Evolutionary conservation across 2,797 vertebrate genomes (phyloP).

Genomic region (Carcharodon carcharias): DNA sequence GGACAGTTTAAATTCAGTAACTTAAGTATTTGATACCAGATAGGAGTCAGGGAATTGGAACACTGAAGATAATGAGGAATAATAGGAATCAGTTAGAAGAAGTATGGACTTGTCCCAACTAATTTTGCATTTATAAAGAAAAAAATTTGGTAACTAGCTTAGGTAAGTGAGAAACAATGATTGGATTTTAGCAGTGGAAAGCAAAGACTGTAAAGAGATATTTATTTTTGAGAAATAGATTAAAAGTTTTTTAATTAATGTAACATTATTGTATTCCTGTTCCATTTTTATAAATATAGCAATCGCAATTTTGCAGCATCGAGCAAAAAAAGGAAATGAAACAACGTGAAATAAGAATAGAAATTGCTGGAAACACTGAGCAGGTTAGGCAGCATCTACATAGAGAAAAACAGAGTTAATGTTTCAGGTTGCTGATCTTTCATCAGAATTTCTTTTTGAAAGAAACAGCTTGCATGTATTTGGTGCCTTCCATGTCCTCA

Average conservation of each 20-base stretch:
- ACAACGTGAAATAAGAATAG: background rate
- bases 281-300: background rate
- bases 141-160: conserved; percentile 37
- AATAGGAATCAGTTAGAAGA: conserved; percentile 54
- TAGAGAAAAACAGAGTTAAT: background rate
- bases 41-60: conserved; percentile 47
- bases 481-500: background rate
- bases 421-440: background rate
- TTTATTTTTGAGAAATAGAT: background rate
- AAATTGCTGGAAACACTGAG: background rate
- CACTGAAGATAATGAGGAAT: conserved; percentile 52
- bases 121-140: conserved; percentile 49
- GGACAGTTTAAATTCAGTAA: conserved; percentile 54
- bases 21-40: conserved; percentile 52
- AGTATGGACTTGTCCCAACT: conserved; percentile 46
- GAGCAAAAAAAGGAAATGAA: background rate
- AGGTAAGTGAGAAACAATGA: conserved; percentile 38
- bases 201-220: background rate
- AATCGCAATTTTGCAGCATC: background rate
- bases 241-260: background rate
- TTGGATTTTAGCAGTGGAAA: conserved; percentile 7
- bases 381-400: background rate
- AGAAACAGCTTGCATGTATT: background rate
- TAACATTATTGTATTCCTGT: background rate
- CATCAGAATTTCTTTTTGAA: background rate